Base-by-base conservation (phyloP, 2,113 vertebrate genomes). In the Mugil cephalus region DNA sequence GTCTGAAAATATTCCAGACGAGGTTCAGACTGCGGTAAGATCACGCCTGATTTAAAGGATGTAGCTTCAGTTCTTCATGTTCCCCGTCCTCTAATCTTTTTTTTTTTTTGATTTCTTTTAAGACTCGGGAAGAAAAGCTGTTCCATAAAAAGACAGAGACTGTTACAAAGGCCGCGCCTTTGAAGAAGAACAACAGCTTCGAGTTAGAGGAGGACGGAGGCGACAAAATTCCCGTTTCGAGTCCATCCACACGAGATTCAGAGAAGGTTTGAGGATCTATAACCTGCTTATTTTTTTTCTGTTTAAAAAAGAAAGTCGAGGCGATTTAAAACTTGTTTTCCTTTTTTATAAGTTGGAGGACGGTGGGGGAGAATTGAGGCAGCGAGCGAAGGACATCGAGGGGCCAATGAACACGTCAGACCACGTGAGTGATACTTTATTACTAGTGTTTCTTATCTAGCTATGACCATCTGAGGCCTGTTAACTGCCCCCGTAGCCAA, bases 391-490 rank as follows among this genome's bases (percentile, higher is more conserved):
- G 19, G 93, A 94, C 12, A 90, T 84, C 0, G 91, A 93, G 1
- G 93, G 91, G 46, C 92, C 93, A 0, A 92, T 91, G 69, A 93
- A 94, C 67, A 87, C 93, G 17, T 94, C 95, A 3, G 95, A 96
- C 56, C 89, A 93, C 60, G 95, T 97, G 68, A 91, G 89, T 88
- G 34, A 9, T 47, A 70, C 10, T 38, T 11, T 45, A 8, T 43
- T 72, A 36, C 5, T 45, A 48, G 7, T 9, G 64, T 14, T 65
- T 40, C 7, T 17, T 15, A n/a, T 52, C 1, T 53, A 8, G 1
- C 46, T 66, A 17, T n/a, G 51, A 46, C 4, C 5, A 5, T 30
- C 24, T 30, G 24, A 30, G 5, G 24, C 24, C 24, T 30, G 24
- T 30, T 30, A 30, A 30, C 24, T 30, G 24, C 2, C 24, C 5